A percentile compares a stretch with the other conserved stretches of the same genome.
phyloP scores from a whole-genome alignment of 1,140 invertebrate species.

The Macrocentrus cingulum region DNA sequence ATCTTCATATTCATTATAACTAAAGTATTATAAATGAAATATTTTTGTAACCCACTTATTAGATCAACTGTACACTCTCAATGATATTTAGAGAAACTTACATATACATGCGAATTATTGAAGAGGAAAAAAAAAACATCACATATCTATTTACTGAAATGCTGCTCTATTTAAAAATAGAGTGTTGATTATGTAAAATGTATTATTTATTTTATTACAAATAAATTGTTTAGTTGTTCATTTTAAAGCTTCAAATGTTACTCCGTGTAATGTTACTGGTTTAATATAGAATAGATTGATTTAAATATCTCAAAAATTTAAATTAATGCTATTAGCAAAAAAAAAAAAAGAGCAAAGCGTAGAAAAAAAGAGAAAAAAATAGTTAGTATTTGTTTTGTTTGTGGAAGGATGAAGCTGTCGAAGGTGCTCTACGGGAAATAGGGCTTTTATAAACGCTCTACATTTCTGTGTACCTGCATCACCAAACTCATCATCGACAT shows the following conservation, averaged over 20 bases:
- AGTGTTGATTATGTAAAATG: slow-evolving; percentile 35
- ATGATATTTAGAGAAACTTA: no score
- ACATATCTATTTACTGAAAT: slow-evolving; percentile 30
- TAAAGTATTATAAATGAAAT: neutral
- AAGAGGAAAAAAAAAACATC: no score
- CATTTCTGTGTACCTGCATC: slow-evolving; percentile 39
- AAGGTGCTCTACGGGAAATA: slow-evolving; percentile 79
- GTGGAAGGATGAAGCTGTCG: slow-evolving; percentile 77
- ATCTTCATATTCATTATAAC: no score
- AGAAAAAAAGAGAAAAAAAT: slow-evolving; percentile 36
- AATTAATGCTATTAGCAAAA: neutral
- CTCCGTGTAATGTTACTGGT: neutral
- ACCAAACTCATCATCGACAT: slow-evolving; percentile 37
- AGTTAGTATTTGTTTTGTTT: slow-evolving; percentile 57
- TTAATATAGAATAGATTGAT: neutral
- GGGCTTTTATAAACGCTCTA: slow-evolving; percentile 69
- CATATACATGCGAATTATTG: no score
- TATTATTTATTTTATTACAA: slow-evolving; percentile 42
- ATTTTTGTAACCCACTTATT: no score
- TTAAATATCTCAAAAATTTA: neutral
- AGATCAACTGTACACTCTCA: no score
- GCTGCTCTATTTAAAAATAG: slow-evolving; percentile 38
- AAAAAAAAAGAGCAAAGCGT: neutral
- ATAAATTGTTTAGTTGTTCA: slow-evolving; percentile 39
- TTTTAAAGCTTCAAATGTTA: slow-evolving; percentile 7